Evolutionary conservation across 2,888 invertebrate genomes (phyloP).

Genomic region (Acronicta aceris): DNA sequence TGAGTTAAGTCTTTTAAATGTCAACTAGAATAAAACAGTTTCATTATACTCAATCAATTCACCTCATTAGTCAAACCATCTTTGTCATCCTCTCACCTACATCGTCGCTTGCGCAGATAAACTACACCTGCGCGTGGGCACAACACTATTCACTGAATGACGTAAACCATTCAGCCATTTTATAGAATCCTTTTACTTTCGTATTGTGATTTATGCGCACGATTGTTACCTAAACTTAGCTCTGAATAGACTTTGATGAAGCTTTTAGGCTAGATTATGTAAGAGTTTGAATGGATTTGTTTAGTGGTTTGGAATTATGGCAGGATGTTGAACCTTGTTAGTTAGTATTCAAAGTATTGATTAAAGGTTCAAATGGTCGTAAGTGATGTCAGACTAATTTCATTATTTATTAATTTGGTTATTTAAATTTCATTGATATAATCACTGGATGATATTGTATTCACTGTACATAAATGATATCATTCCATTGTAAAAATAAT

Average conservation of each 20-base stretch:
- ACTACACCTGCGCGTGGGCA: conserved; percentile 21
- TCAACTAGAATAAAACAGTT: background rate
- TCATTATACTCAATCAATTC: background rate
- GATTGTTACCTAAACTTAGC: conserved; percentile 14
- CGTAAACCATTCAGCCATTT: conserved; percentile 7
- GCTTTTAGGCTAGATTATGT: conserved; percentile 11
- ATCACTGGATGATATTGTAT: no score
- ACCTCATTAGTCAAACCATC: conserved; percentile 8
- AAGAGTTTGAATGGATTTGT: conserved; percentile 17
- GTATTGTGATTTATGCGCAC: conserved; percentile 15
- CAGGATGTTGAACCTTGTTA: conserved; percentile 8
- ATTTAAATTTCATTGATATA: no score
- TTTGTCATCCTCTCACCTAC: conserved; percentile 2
- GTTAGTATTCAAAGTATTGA: conserved; percentile 24
- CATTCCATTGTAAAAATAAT: background rate
- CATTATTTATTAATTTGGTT: no score
- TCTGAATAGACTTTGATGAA: conserved; percentile 28
- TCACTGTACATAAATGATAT: no score
- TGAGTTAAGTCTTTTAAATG: background rate
- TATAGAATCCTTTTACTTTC: conserved; percentile 39
- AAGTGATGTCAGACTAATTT: background rate
- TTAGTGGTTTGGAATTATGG: background rate
- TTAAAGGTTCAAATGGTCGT: conserved; percentile 4
- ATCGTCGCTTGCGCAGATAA: conserved; percentile 2
- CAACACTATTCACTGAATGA: conserved; percentile 9